Evolutionary conservation across 2,797 vertebrate species (phyloP).

Genomic region (Uromys caudimaculatus): DNA sequence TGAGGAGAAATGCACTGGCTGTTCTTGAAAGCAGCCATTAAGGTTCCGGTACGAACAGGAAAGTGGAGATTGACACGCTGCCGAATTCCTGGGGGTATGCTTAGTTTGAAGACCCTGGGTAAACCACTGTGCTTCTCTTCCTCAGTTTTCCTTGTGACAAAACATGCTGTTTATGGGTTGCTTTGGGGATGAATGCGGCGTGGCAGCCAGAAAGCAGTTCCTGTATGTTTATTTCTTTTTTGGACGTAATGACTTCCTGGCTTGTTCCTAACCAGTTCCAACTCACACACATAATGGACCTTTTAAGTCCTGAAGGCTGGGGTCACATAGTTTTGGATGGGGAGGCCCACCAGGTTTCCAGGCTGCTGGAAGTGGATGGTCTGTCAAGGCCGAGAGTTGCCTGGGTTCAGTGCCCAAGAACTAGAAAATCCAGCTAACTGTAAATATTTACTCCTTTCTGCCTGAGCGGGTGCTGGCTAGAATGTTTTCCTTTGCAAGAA

Average conservation of each 20-base stretch:
- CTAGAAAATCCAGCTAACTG: slow-evolving; percentile 26
- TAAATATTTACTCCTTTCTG: slow-evolving; percentile 58
- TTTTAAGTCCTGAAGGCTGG: neutral
- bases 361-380: neutral
- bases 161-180: neutral
- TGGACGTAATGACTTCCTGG: neutral
- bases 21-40: neutral
- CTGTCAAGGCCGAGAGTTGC: neutral
- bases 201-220: neutral
- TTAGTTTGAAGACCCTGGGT: neutral
- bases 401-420: slow-evolving; percentile 6
- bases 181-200: neutral
- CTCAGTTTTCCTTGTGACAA: slow-evolving; percentile 37
- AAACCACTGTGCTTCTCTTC: neutral
- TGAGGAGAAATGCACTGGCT: neutral
- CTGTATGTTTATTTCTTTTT: neutral
- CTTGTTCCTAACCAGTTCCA: slow-evolving; percentile 27
- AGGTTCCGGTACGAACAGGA: neutral
- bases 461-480: neutral
- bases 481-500: slow-evolving; percentile 1
- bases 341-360: neutral
- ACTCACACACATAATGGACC: neutral
- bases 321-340: neutral
- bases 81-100: neutral
- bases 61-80: neutral